Base-by-base conservation (phyloP, 2,113 vertebrate genomes). In the Psilopogon haemacephalus region DNA sequence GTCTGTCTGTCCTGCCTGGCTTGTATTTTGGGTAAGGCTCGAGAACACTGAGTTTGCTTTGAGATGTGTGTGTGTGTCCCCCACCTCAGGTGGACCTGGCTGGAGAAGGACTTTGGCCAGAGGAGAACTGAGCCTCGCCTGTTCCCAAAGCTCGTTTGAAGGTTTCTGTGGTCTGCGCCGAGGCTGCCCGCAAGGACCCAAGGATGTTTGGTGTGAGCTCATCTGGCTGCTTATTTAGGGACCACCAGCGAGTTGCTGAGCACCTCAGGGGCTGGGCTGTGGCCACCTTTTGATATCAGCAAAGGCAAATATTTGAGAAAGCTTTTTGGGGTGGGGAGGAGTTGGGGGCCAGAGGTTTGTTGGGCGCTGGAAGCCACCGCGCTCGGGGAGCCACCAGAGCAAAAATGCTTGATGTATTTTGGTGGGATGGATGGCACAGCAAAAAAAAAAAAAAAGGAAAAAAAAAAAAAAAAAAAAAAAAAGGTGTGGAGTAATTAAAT, bases 101-200 rank as follows among this genome's bases (percentile, higher is more conserved):
- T 8, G 91, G 67, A 76, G 95, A 12, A 60, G 65, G 84, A 40
- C 0, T 84, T 93, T 37, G 63, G 88, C 15, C 7, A 84, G 15
- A 10, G 54, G n/a, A 62, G 76, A 64, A 89, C 96, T 90, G 67
- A 81, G 90, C 38, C 75, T 71, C 26, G 16, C 40, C 96, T 94
- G 95, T 97, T 95, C 96, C 11, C 3, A 4, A 24, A 18, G 35
- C 54, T 70, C 33, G 86, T 97, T 97, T 97, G 97, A 96, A 97
- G 97, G 91, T 68, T 93, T 71, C 91, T 94, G 97, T 91, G 97
- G 97, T 84, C 69, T 84, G 82, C 81, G 18, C 8, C 3, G 35
- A 40, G 48, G 85, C 56, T 87, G 56, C 94, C 94, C 78, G 0
- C 90, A 8, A 68, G 92, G 89, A 50, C 63, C 90, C 7, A 23